Percentiles rank a stretch among this genome's conserved stretches.
These are phyloP conservation scores for human DNA, from an alignment of 2,113 vertebrate genomes.

Conservation along the genomic window DNA sequence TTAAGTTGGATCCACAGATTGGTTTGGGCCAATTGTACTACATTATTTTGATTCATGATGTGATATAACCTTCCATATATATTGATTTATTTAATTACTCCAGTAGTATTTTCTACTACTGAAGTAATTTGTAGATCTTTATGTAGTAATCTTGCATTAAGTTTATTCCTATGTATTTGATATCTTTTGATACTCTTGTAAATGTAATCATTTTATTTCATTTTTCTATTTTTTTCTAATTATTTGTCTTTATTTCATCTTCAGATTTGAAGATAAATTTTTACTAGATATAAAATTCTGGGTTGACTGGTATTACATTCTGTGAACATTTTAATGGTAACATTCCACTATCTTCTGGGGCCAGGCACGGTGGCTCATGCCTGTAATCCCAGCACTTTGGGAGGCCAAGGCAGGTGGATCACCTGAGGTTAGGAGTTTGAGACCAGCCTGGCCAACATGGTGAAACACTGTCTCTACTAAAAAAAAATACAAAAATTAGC, in stretches of 20 bases:
- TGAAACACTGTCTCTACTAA: too few species aligned
- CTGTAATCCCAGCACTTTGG: too few species aligned
- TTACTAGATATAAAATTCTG: not conserved
- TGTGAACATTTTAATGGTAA: not conserved
- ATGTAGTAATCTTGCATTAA: not conserved
- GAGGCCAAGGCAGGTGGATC: too few species aligned
- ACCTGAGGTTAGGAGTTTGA: too few species aligned
- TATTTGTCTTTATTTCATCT: not conserved
- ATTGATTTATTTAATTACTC: not conserved
- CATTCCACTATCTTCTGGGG: not conserved
- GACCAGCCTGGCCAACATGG: too few species aligned
- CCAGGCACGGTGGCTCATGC: too few species aligned
- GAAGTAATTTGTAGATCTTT: not conserved
- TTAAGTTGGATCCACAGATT: not conserved
- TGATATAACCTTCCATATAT: not conserved
- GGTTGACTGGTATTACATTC: not conserved
- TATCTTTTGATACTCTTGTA: not conserved
- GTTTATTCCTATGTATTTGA: not conserved
- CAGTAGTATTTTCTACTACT: not conserved
- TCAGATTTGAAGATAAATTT: not conserved
- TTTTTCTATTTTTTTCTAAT: not conserved
- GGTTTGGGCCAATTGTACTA: not conserved
- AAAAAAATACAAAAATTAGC: too few species aligned
- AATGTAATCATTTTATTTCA: not conserved
- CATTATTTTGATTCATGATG: not conserved